Evolutionary conservation across 2,797 vertebrate genomes (phyloP).

Genomic region (Sebastolobus alascanus): DNA sequence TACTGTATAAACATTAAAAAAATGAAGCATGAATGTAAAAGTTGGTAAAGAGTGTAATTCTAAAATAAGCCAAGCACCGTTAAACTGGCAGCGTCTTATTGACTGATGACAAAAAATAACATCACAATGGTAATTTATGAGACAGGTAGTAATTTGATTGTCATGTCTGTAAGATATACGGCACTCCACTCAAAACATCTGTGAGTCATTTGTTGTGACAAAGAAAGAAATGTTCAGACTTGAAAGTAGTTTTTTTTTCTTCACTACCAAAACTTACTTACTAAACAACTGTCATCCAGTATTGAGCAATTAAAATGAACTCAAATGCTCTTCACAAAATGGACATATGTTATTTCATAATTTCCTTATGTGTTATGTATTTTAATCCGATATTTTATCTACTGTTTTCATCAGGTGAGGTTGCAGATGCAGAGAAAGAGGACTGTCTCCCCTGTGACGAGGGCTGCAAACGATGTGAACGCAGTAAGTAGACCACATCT

Average conservation of each 20-base stretch:
- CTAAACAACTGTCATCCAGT: neutral
- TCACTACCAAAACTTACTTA: neutral
- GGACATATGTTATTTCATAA: neutral
- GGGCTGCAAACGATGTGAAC: slow-evolving; percentile 88
- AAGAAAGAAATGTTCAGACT: neutral
- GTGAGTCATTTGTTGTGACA: slow-evolving; percentile 1
- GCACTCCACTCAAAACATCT: neutral
- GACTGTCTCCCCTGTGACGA: slow-evolving; percentile 89
- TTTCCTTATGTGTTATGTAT: neutral
- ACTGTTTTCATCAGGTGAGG: slow-evolving; percentile 81
- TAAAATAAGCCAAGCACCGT: neutral
- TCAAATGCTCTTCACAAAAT: neutral
- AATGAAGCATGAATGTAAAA: neutral
- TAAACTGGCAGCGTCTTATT: neutral
- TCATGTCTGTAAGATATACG: slow-evolving; percentile 5
- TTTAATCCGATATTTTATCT: neutral
- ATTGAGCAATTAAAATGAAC: neutral
- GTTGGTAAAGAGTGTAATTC: neutral
- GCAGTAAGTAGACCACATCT: slow-evolving; percentile 82
- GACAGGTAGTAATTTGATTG: neutral
- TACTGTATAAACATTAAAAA: neutral
- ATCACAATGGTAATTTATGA: neutral
- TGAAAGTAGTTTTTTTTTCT: neutral
- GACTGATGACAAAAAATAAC: slow-evolving; percentile 1
- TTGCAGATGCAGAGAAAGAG: slow-evolving; percentile 79